Evolutionary conservation across 2,113 vertebrate species (phyloP), one percentile per base, ranked within the genome.

Genomic region (Ginglymostoma cirratum): DNA sequence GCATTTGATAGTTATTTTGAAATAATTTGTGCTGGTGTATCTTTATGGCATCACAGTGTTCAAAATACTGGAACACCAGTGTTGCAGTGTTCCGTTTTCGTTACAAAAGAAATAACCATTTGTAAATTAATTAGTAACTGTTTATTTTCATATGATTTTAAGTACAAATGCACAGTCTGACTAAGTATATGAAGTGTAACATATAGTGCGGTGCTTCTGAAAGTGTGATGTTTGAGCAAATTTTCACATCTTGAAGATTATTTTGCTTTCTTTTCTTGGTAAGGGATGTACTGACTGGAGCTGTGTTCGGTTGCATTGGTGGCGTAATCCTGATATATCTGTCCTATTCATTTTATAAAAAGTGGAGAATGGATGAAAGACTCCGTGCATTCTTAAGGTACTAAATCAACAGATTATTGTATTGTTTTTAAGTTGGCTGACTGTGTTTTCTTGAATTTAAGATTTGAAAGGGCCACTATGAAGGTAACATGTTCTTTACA

Each of bases 301-400:
- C 94, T 72, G 94, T 95, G 94, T 95, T 95, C 0, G 94, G 94
- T 19, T 95, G 94, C n/a, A 95, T 95, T 70, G 94, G 94, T 45
- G 45, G 94, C 12, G 67, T 76, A 72, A 95, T 95, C 69, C 94
- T 95, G 27, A 70, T 95, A 17, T 95, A 95, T 45, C 24, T 95
- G 42, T 72, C 94, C 69, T 95, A 95, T 95, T 95, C 94, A 14
- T 95, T 95, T 52, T 95, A 95, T 76, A 95, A 95, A 76, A 95
- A 95, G 27, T 95, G 94, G 94, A 72, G 94, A 76, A 70, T 69
- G 48, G 94, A 95, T 95, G 94, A 95, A 52, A 45, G 94, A 30
- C 45, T 95, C 30, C 94, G 94, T 34, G 69, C 67, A 72, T 95
- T 95, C 69, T 70, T 95, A 76, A 95, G 94, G 94, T 95, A 38